Conservation (phyloP, 92 coral and sea anemone species). For the Virgularia gustaviana region DNA sequence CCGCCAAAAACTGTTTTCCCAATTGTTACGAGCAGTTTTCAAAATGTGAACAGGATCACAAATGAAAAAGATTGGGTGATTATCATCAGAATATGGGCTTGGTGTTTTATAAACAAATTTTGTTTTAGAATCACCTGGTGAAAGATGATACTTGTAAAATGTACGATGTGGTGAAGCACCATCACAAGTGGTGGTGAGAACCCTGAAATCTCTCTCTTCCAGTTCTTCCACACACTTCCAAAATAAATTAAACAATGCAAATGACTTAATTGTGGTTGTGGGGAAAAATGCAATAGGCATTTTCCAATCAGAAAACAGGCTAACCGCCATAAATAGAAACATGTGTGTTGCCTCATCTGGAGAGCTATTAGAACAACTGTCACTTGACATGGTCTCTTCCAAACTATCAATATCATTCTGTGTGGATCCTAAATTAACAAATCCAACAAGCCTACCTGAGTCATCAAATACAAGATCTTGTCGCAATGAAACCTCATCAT, state of each 20-base stretch:
- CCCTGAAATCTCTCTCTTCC: constrained; percentile 12
- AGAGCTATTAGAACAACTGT: not conserved
- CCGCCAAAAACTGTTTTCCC: constrained; percentile 43
- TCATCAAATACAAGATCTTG: constrained; percentile 41
- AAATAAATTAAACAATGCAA: constrained; percentile 27
- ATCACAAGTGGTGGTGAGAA: constrained; percentile 18
- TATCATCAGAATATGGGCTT: constrained; percentile 10
- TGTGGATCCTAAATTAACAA: constrained; percentile 37
- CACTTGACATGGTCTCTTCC: constrained; percentile 17
- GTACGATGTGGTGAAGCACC: constrained; percentile 33
- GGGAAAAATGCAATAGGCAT: not conserved
- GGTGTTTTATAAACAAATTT: constrained; percentile 28
- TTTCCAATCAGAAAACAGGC: constrained; percentile 46
- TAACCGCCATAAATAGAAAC: constrained; percentile 44
- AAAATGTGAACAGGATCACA: constrained; percentile 35
- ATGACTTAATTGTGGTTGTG: constrained; percentile 29
- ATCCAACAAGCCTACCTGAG: constrained; percentile 34
- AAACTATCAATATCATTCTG: constrained; percentile 30
- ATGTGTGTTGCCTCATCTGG: constrained; percentile 43
- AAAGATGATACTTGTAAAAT: constrained; percentile 29
- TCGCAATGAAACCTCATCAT: constrained; percentile 35
- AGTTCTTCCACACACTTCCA: constrained; percentile 13
- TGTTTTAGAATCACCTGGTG: constrained; percentile 26
- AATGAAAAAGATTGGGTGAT: not conserved
- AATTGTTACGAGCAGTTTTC: constrained; percentile 32